phyloP scores from a whole-genome alignment of 2,888 invertebrate species.

The Cataglyphis cursor region DNA sequence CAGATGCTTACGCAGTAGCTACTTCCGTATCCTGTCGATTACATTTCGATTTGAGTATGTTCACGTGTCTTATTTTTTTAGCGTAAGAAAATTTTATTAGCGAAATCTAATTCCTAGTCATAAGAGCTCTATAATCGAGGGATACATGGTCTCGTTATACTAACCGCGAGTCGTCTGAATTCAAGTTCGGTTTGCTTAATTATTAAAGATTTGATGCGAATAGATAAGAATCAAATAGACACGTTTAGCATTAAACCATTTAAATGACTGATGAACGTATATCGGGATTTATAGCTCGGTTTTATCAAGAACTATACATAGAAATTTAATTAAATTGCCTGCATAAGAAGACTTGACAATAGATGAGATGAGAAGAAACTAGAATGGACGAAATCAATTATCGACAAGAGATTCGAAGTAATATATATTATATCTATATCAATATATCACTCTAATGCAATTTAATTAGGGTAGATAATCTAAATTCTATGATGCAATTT shows the following conservation, averaged over 20 bases:
- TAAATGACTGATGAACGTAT: not conserved
- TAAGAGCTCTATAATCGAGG: not conserved
- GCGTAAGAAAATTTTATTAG: not conserved
- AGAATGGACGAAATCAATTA: not conserved
- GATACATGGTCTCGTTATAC: not conserved
- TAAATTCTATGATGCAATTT: not conserved
- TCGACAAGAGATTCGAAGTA: not conserved
- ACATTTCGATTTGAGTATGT: conserved; percentile 27
- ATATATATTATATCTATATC: not conserved
- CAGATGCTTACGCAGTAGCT: conserved; percentile 52
- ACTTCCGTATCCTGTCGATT: conserved; percentile 56
- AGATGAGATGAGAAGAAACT: not conserved
- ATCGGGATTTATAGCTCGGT: not conserved
- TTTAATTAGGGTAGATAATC: not conserved
- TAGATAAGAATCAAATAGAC: not conserved
- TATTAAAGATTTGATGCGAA: not conserved
- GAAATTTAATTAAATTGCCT: not conserved
- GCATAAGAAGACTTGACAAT: not conserved
- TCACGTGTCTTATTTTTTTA: conserved; percentile 1
- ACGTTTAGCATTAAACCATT: not conserved
- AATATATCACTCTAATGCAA: not conserved
- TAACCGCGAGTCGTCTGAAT: not conserved
- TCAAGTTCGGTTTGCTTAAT: not conserved
- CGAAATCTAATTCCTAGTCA: not conserved
- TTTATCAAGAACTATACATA: not conserved